Evolutionary conservation across 2,113 vertebrate species (phyloP).

Genomic region (Dunckerocampus dactyliophorus): DNA sequence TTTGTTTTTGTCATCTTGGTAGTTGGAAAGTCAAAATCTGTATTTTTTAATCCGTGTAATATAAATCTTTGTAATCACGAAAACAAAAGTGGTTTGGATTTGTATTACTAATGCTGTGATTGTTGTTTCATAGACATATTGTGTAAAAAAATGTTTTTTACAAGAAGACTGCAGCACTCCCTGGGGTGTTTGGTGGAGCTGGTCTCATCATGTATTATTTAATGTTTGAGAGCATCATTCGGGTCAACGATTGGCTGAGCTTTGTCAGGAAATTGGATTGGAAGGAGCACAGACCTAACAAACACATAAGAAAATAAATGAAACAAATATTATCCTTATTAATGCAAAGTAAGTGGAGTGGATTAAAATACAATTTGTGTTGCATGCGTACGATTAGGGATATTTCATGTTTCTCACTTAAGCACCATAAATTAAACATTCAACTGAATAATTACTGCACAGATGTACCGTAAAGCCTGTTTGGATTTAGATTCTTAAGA

Average conservation of each 20-base stretch:
- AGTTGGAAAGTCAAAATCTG: background rate
- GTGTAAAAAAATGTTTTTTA: background rate
- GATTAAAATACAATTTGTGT: slow-evolving; percentile 21
- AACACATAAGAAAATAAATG: slow-evolving; percentile 5
- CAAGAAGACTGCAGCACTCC: slow-evolving; percentile 11
- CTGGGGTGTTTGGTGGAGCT: slow-evolving; percentile 10
- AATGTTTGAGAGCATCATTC: slow-evolving; percentile 36
- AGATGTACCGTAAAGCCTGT: slow-evolving; percentile 4
- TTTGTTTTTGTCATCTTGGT: background rate
- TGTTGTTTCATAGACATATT: background rate
- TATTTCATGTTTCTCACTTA: slow-evolving; percentile 16
- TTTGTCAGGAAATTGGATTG: slow-evolving; percentile 34
- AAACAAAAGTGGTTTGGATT: background rate
- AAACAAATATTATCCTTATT: slow-evolving; percentile 16
- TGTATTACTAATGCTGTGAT: background rate
- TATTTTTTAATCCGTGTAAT: background rate
- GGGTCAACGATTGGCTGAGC: slow-evolving; percentile 18
- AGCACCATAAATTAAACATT: slow-evolving; percentile 13
- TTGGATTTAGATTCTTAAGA: background rate
- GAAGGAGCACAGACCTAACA: slow-evolving; percentile 17
- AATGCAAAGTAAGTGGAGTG: slow-evolving; percentile 20
- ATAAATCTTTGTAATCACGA: background rate
- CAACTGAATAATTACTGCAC: slow-evolving; percentile 20
- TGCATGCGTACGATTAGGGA: slow-evolving; percentile 12
- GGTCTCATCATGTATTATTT: slow-evolving; percentile 33